Base-by-base conservation (phyloP, 2,888 invertebrate genomes). In the Brachypterus glaber region DNA sequence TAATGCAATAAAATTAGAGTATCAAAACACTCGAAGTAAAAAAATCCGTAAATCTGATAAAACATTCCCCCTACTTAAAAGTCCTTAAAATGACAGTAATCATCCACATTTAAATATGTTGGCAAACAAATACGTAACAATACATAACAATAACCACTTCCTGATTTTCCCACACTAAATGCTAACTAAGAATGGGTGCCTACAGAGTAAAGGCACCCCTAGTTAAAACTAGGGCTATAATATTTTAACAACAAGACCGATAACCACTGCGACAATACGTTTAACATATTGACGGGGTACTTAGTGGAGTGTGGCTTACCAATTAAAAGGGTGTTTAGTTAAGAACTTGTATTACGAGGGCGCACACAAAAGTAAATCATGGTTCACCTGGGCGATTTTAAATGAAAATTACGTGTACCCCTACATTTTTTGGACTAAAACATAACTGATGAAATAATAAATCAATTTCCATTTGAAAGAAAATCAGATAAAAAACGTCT, bases 261-360 rank as follows among this genome's bases (percentile, higher is more conserved):
- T 59, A 58, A 60, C 58, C 58, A 49, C 53, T 49, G 49, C 45
- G 44, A 52, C 51, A 53, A 55, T 50, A 33, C 27, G 44, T 44
- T 40, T 41, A 56, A 53, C 59, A 58, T 59, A 59, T 60, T 61
- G 59, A 52, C 52, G 7, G 46, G 48, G 48, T 48, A 51, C 55
- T 55, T 60, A 57, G 38, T 46, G 55, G 53, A 60, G 62, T 58
- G 64, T 64, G 64, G 62, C 63, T 53, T 63, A 57, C 53, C 55
- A 63, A 63, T 64, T 62, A 63, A 55, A 60, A 55, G 51, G 49
- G 51, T 53, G 55, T 57, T 52, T 37, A 44, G 38, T 45, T 43
- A 37, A 34, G 33, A 14, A 42, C 33, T 29, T 24, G 17, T 5
- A 29, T 15, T 46, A 49, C 46, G 43, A 40, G 51, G 47, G 46